Evolutionary conservation across 2,888 invertebrate genomes (phyloP).

Genomic region (Ophion costatus): DNA sequence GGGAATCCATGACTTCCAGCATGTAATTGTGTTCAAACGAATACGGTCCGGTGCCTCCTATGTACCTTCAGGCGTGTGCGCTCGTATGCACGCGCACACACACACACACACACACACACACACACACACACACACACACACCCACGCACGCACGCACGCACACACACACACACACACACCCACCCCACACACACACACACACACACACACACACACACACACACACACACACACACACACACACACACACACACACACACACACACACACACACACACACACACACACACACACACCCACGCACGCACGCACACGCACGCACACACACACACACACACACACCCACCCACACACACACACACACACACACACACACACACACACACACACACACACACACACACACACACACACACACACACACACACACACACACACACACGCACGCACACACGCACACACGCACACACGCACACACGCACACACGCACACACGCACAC

Average conservation of each 20-base stretch:
- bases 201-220: background rate
- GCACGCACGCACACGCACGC: too few relatives aligned
- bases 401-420: background rate
- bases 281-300: background rate
- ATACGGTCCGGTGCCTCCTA: conserved; percentile 24
- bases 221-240: background rate
- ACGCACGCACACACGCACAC: background rate
- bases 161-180: background rate
- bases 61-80: background rate
- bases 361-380: background rate
- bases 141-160: too few relatives aligned
- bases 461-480: background rate
- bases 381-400: background rate
- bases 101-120: background rate
- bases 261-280: background rate
- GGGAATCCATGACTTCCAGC: conserved; percentile 15
- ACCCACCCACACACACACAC: background rate
- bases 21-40: conserved; percentile 32
- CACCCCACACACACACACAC: background rate
- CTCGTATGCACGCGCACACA: background rate
- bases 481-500: background rate
- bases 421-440: background rate
- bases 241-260: background rate
- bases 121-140: background rate
- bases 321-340: background rate